Percentiles rank a stretch among this genome's conserved stretches.
These are phyloP conservation scores for Andricus curvator DNA, from an alignment of 2,888 invertebrate species.

Conservation along the genomic window DNA sequence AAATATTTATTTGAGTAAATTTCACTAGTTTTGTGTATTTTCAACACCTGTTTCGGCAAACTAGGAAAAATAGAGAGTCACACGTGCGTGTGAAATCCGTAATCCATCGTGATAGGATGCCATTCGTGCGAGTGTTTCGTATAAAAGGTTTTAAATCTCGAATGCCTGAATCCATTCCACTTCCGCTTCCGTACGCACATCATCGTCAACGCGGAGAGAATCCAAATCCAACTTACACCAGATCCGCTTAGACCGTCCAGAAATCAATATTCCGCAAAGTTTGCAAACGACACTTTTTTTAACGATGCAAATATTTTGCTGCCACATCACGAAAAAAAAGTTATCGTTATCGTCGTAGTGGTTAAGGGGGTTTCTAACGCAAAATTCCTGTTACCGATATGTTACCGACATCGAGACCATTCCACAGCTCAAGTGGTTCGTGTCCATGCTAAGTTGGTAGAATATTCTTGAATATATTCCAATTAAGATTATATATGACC, in stretches of 20 bases:
- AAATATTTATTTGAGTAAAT: neutral
- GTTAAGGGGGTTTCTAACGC: too few species aligned
- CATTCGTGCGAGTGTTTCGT: constrained; percentile 66
- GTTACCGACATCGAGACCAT: too few species aligned
- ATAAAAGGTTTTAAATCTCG: constrained; percentile 58
- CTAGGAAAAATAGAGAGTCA: constrained; percentile 42
- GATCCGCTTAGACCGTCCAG: constrained; percentile 8
- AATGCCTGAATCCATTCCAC: constrained; percentile 43
- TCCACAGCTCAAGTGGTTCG: too few species aligned
- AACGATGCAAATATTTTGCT: too few species aligned
- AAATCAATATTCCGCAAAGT: constrained; percentile 27
- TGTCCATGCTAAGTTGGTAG: too few species aligned
- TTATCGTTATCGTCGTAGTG: too few species aligned
- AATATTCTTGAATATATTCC: too few species aligned
- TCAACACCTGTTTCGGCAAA: constrained; percentile 28
- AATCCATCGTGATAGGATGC: constrained; percentile 67
- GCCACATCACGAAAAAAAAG: too few species aligned
- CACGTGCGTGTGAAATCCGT: constrained; percentile 56
- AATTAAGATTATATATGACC: too few species aligned
- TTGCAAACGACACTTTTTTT: constrained; percentile 28
- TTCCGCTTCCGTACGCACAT: constrained; percentile 62
- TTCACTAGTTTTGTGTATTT: neutral
- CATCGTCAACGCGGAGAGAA: constrained; percentile 63
- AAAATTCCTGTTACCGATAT: too few species aligned
- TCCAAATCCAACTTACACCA: constrained; percentile 45